Evolutionary conservation across 1,140 invertebrate genomes (phyloP), one percentile per base, ranked within the genome.

Genomic region (Drosophila neocordata): DNA sequence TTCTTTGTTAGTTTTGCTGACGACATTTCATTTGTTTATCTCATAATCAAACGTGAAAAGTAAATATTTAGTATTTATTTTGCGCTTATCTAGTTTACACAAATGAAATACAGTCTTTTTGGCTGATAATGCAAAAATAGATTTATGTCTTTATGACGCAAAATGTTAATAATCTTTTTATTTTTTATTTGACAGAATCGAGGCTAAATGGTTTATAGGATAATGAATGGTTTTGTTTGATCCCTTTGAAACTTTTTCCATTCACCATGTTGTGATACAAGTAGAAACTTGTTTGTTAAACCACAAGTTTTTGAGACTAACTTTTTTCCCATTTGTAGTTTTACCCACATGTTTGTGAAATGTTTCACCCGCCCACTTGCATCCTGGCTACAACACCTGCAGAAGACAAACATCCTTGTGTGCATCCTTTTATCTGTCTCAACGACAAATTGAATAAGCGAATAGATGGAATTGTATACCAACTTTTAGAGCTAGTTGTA

Each of bases 361-460:
- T 31, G 53, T 35, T 5, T 53, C 24, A 20, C 20, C 22, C 9
- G 51, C 3, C 27, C 53, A 24, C 53, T 27, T 27, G 53, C 27
- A 56, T 56, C 27, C 53, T 56, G 27, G 44, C 27, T 41, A 60
- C 56, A 48, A 61, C 65, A 65, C 51, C 63, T 76, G 69, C 73
- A 38, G 31, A 22, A n/a, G 20, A 8, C 37, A 41, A 67, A 53
- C 24, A 59, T 58, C 18, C 22, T 13, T 37, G 66, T 69, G 22
- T 55, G 62, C 61, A 66, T 61, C 68, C 67, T 12, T 41, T 52
- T 35, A 63, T 61, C 51, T 56, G 18, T 67, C 24, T 41, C 41
- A 52, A 53, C 69, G 66, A 77, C 80, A 84, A 84, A 77, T 87
- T 69, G 72, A 75, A 66, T 62, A 37, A 60, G 60, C 61, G 53